Base-by-base conservation (phyloP, 2,113 vertebrate species). In the Gadus macrocephalus region DNA sequence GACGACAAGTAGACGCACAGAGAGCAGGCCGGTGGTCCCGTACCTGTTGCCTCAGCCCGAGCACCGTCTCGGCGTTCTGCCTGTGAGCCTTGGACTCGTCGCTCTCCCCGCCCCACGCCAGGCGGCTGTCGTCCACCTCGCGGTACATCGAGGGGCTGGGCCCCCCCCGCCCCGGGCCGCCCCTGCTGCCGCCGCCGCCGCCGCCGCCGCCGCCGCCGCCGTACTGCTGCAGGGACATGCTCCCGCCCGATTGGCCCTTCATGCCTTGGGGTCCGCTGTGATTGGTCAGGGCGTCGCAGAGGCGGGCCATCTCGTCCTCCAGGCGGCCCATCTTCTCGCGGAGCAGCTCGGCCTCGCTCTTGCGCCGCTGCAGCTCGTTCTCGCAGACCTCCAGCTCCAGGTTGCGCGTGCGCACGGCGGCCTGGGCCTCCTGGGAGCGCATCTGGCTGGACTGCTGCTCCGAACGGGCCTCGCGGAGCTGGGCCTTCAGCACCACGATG, bases 381-480 rank as follows among this genome's bases (percentile, higher is more conserved):
- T 95, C 95, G 0, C 96, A 98, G 64, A 96, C 94, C 76, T 98
- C 97, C 64, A 99, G 92, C 91, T 99, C 97, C 73, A 96, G 90
- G 0, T 93, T 93, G 76, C 95, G 92, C 0, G 95, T 95, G 27
- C 93, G 93, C 31, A 94, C 77, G 0, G 93, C 92, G 16, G 93
- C 85, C 68, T 94, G 94, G 72, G 97, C 93, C 82, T 96, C 95
- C 76, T 95, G 92, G 0, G 89, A 90, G 31, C 92, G 90, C 63
- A 79, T 89, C 89, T 99, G 96, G 5, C 94, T 94, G 1, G 92
- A 90, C 78, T 97, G 95, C 72, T 96, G 89, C 22, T 97, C 94
- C 0, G 93, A 93, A 35, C 93, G 93, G 0, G 93, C 92, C 81
- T 98, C 96, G 62, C 96, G 91, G 73, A 98, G 90, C 72, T 98